phyloP scores from a whole-genome alignment of 1,140 invertebrate genomes.

The Agraylea sexmaculata region DNA sequence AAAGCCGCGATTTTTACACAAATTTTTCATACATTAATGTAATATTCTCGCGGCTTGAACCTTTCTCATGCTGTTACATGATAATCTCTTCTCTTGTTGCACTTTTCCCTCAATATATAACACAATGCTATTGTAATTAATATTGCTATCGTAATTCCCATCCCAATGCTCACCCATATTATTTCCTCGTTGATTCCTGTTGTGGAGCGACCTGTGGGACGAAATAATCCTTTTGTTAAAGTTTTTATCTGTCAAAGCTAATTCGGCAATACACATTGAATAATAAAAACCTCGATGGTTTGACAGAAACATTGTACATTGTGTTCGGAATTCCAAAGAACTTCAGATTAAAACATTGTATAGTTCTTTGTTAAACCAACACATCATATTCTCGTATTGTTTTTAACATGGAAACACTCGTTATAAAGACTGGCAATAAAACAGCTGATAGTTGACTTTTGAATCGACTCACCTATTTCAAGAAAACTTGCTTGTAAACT shows the following conservation, averaged over 20 bases:
- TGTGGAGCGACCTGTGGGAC: slow-evolving; percentile 53
- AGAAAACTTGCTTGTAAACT: no score
- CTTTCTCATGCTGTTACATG: slow-evolving; percentile 52
- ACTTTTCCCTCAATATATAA: slow-evolving; percentile 67
- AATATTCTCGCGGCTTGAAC: slow-evolving; percentile 32
- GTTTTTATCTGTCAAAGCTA: not conserved
- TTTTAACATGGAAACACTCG: not conserved
- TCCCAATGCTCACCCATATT: slow-evolving; percentile 74
- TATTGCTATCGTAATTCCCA: slow-evolving; percentile 70
- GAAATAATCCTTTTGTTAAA: slow-evolving; percentile 13
- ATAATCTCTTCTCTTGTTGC: slow-evolving; percentile 58
- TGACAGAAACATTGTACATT: not conserved
- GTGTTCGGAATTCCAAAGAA: not conserved
- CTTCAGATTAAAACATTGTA: not conserved
- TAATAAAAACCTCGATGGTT: no score
- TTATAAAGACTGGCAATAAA: no score
- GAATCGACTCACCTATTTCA: no score
- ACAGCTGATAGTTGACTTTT: no score
- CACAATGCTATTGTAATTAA: slow-evolving; percentile 69
- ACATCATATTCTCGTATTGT: not conserved
- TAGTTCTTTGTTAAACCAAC: not conserved
- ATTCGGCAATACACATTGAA: not conserved
- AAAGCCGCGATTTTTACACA: no score
- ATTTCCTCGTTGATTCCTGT: slow-evolving; percentile 76
- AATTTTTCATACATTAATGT: slow-evolving; percentile 29